A percentile compares a stretch with the other conserved stretches of the same genome.
Conservation (phyloP, 2,113 vertebrate species). For the Gambusia affinis region DNA sequence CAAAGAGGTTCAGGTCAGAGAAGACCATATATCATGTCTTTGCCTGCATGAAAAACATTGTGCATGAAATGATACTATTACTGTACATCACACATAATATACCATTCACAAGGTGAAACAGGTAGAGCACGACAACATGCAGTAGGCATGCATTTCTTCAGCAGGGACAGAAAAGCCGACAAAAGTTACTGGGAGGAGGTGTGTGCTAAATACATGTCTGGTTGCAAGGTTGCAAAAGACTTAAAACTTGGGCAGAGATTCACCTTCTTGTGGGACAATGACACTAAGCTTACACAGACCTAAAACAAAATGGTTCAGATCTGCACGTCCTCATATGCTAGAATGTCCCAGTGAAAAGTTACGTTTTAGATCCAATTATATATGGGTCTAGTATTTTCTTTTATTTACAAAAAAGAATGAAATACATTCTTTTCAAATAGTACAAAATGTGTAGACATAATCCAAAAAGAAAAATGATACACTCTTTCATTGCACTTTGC, state of each 20-base stretch:
- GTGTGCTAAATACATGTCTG: background rate
- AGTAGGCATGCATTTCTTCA: background rate
- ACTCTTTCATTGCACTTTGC: background rate
- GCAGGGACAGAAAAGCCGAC: background rate
- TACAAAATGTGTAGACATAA: background rate
- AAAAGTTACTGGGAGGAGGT: background rate
- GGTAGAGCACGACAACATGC: background rate
- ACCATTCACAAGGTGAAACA: background rate
- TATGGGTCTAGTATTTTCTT: too few relatives aligned
- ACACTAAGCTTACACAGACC: background rate
- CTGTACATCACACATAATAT: background rate
- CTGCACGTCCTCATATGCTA: too few relatives aligned
- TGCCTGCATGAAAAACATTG: background rate
- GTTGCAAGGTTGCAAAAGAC: background rate
- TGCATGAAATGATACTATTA: background rate
- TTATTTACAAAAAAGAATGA: background rate
- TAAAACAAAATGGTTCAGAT: background rate
- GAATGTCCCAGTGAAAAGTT: background rate
- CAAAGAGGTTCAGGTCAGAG: background rate
- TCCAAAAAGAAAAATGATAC: background rate
- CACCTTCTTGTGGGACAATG: background rate
- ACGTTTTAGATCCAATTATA: background rate
- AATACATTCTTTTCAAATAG: background rate
- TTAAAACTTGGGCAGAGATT: background rate
- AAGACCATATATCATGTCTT: background rate